Evolutionary conservation across 1,140 invertebrate species (phyloP).

Genomic region (Procambarus virginalis): DNA sequence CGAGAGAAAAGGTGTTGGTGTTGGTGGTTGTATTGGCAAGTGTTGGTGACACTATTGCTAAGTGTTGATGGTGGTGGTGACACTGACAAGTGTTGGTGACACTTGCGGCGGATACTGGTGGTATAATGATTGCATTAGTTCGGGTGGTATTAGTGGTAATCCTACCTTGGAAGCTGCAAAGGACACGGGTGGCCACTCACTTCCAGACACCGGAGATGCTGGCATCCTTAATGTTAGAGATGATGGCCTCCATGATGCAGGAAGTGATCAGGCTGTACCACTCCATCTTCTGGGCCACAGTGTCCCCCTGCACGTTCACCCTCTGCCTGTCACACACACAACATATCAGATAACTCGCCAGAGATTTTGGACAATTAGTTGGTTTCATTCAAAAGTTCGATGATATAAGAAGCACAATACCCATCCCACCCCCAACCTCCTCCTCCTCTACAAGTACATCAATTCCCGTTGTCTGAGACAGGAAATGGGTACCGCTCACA

Average conservation of each 20-base stretch:
- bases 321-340: constrained; percentile 1
- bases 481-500: too few relatives aligned
- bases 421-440: too few relatives aligned
- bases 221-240: constrained; percentile 56
- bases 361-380: too few relatives aligned
- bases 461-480: too few relatives aligned
- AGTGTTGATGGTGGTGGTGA: too few relatives aligned
- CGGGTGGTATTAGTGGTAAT: neutral
- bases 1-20: too few relatives aligned
- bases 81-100: too few relatives aligned
- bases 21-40: neutral
- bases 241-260: constrained; percentile 64
- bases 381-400: too few relatives aligned
- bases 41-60: neutral
- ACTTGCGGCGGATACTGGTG: too few relatives aligned
- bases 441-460: too few relatives aligned
- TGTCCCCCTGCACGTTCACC: neutral
- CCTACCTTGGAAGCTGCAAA: neutral
- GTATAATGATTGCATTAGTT: neutral
- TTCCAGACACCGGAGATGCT: constrained; percentile 64
- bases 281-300: constrained; percentile 33
- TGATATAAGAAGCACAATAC: too few relatives aligned
- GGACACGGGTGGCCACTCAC: constrained; percentile 23
- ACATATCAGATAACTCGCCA: too few relatives aligned
- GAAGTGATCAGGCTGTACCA: constrained; percentile 61